Evolutionary conservation across 2,797 vertebrate species (phyloP).

Genomic region (Epinephelus malabaricus): DNA sequence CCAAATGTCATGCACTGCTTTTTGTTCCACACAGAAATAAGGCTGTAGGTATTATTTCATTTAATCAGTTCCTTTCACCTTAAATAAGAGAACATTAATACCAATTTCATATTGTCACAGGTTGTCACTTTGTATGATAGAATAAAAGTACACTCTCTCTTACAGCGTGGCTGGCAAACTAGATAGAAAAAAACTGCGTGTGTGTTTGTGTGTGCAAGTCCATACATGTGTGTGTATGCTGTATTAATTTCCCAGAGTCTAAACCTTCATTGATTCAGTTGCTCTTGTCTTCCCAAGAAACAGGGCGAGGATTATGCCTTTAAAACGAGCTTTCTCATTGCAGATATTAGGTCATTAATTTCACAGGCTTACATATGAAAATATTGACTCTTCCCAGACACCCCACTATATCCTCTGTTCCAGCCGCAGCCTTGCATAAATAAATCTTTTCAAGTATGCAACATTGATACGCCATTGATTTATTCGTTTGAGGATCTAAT

Average conservation of each 20-base stretch:
- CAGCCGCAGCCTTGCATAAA: constrained; percentile 75
- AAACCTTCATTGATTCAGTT: constrained; percentile 82
- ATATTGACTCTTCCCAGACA: constrained; percentile 88
- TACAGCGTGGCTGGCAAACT: neutral
- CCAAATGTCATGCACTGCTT: constrained; percentile 69
- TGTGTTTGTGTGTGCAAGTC: constrained; percentile 23
- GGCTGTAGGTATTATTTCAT: constrained; percentile 30
- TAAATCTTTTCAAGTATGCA: constrained; percentile 76
- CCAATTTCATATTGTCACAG: constrained; percentile 41
- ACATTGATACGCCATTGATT: constrained; percentile 81
- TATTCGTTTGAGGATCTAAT: constrained; percentile 77
- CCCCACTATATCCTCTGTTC: constrained; percentile 74
- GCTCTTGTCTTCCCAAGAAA: constrained; percentile 76
- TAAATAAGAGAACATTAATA: constrained; percentile 38
- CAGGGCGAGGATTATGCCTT: constrained; percentile 81
- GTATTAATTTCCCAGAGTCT: constrained; percentile 79
- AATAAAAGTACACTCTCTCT: constrained; percentile 17
- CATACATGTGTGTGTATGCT: constrained; percentile 44
- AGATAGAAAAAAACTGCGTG: constrained; percentile 6
- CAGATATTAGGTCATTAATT: constrained; percentile 88
- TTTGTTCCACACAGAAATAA: constrained; percentile 54
- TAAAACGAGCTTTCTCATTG: constrained; percentile 85
- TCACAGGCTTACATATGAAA: constrained; percentile 87
- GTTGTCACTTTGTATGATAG: constrained; percentile 27
- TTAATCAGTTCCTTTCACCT: constrained; percentile 41